Evolutionary conservation across 2,888 invertebrate species (phyloP).

Genomic region (Protonemura montana): DNA sequence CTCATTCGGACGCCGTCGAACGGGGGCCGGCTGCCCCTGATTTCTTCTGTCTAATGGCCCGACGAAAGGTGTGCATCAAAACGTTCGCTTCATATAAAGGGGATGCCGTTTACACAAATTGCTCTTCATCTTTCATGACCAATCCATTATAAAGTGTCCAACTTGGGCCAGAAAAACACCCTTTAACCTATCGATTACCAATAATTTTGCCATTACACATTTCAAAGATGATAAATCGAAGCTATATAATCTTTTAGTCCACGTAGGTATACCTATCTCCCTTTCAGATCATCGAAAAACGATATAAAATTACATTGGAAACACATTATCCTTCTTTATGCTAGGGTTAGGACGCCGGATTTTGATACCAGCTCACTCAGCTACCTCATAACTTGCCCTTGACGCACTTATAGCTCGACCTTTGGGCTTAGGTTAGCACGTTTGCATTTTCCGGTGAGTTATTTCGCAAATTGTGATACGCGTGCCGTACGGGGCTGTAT

Average conservation of each 20-base stretch:
- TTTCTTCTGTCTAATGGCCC: background rate
- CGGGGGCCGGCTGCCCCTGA: background rate
- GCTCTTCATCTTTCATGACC: constrained; percentile 9
- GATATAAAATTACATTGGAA: constrained; percentile 41
- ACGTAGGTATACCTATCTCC: constrained; percentile 3
- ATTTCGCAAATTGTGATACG: background rate
- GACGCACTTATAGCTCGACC: background rate
- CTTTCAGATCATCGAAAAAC: constrained; percentile 39
- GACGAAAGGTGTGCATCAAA: background rate
- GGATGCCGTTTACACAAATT: background rate
- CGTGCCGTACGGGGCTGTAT: no score
- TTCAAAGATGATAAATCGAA: constrained; percentile 35
- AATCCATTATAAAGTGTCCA: constrained; percentile 38
- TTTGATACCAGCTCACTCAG: background rate
- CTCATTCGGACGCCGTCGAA: background rate
- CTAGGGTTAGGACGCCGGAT: background rate
- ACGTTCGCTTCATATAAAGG: background rate
- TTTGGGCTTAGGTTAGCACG: background rate
- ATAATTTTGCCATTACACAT: constrained; percentile 31
- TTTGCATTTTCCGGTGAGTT: background rate
- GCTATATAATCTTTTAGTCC: constrained; percentile 21
- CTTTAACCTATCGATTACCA: constrained; percentile 38
- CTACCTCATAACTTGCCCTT: background rate
- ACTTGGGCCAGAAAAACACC: constrained; percentile 33
- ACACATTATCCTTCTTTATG: constrained; percentile 38